Evolutionary conservation across 1,140 invertebrate species (phyloP), one percentile per base, ranked within the genome.

Genomic region (Calephelis virginiensis): DNA sequence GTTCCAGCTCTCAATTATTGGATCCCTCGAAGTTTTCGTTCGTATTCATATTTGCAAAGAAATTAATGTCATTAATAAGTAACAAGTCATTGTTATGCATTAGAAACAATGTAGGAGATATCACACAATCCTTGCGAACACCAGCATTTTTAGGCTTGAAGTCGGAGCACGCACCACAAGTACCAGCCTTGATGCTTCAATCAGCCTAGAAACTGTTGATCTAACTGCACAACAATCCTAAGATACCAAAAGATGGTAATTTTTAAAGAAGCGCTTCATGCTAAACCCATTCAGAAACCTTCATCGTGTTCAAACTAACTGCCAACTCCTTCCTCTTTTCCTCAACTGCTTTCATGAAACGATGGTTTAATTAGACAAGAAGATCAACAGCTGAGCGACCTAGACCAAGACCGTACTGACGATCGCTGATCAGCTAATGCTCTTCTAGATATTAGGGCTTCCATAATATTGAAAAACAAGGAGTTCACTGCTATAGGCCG

Each of bases 241-340:
- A 59, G 37, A 73, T 62, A 13, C 59, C 68, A 10, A 63, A 68
- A 14, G 64, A 70, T 50, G 64, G 64, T 6, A 74, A 61, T 65
- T 80, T 80, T 43, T 63, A 70, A 9, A 81, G 59, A 49, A 85
- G 73, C 0, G 72, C 72, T 63, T 70, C 61, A 37, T 80, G 77
- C 76, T 77, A 80, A 17, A 85, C 75, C 56, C 70, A 67, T 71
- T 84, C 76, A 56, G 81, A 85, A 13, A 70, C 77, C 69, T 81
- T 75, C 11, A 64, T 61, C 0, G 75, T 60, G 49, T 86, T 77
- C n/a, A 80, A 53, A 48, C 66, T 63, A 67, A 69, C 56, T 9
- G 66, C 66, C 49, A 69, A 17, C 5, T 68, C 67, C 40, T 79
- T 66, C 12, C 62, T 69, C 17, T 68, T 67, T 45, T 10, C 62